These are phyloP conservation scores for Drosophila falleni DNA, from an alignment of 2,888 invertebrate genomes.

Conservation along the genomic window DNA sequence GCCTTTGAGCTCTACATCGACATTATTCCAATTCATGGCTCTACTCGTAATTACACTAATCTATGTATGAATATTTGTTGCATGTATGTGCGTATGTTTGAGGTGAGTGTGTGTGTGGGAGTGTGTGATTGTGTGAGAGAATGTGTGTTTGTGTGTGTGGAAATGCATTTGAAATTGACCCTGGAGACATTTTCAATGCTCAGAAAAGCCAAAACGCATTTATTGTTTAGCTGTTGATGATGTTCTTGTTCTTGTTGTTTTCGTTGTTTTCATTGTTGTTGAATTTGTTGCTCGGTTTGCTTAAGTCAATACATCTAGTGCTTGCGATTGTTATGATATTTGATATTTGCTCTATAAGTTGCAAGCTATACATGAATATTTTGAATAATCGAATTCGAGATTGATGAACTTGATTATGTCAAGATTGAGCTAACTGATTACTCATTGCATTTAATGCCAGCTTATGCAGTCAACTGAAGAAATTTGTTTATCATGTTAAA, in stretches of 20 bases:
- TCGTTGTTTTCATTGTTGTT: conserved; percentile 39
- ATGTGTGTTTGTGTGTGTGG: conserved; percentile 22
- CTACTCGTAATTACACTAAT: conserved; percentile 73
- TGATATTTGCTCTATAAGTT: conserved; percentile 2
- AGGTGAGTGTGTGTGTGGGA: neutral
- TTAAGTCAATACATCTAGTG: conserved; percentile 47
- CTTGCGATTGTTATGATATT: conserved; percentile 26
- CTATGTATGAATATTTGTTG: conserved; percentile 47
- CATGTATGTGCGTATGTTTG: neutral
- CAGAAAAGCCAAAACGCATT: conserved; percentile 64
- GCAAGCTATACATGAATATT: too few species aligned
- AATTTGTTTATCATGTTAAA: too few species aligned
- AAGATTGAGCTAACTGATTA: neutral
- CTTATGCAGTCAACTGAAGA: neutral
- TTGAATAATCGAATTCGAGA: neutral
- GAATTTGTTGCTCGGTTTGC: conserved; percentile 40
- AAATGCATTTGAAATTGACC: conserved; percentile 75
- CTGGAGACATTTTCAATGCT: conserved; percentile 69
- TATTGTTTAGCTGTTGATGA: conserved; percentile 60
- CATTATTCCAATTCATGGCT: conserved; percentile 58
- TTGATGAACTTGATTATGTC: neutral
- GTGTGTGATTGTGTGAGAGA: neutral
- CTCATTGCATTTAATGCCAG: neutral
- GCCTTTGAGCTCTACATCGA: conserved; percentile 70
- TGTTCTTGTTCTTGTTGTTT: conserved; percentile 32